These are phyloP conservation scores for Cosmia pyralina DNA, from an alignment of 2,888 invertebrate genomes.

Conservation along the genomic window DNA sequence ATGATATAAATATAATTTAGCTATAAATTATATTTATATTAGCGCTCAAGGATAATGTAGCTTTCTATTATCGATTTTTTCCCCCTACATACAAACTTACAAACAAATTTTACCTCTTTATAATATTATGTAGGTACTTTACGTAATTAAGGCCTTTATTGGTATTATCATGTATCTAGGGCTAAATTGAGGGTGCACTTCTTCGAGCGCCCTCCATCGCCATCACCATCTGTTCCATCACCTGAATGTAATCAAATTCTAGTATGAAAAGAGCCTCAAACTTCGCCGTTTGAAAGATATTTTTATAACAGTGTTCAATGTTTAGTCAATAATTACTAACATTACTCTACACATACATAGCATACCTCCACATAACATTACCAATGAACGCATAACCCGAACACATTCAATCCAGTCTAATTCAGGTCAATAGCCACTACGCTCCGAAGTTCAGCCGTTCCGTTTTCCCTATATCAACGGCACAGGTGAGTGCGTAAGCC, in stretches of 20 bases:
- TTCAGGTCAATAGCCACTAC: constrained; percentile 42
- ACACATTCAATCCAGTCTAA: constrained; percentile 40
- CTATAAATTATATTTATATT: no score
- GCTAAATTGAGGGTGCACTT: no score
- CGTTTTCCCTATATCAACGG: constrained; percentile 53
- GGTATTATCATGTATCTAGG: no score
- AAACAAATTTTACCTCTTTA: no score
- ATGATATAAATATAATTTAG: no score
- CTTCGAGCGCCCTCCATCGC: no score
- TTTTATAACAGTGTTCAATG: not conserved
- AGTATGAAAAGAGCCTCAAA: not conserved
- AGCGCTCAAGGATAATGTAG: no score
- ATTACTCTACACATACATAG: not conserved
- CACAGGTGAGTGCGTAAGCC: constrained; percentile 81
- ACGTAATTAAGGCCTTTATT: no score
- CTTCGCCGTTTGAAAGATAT: not conserved
- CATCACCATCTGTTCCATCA: no score
- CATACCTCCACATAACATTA: not conserved
- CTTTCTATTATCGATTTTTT: no score
- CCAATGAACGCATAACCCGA: constrained; percentile 9
- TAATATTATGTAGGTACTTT: no score
- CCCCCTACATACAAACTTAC: no score
- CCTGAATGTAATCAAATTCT: not conserved
- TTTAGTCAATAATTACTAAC: not conserved
- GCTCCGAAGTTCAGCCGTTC: constrained; percentile 37